Evolutionary conservation across 2,113 vertebrate genomes (phyloP), one percentile per base, ranked within the genome.

Genomic region (Notarius lentiginosus): DNA sequence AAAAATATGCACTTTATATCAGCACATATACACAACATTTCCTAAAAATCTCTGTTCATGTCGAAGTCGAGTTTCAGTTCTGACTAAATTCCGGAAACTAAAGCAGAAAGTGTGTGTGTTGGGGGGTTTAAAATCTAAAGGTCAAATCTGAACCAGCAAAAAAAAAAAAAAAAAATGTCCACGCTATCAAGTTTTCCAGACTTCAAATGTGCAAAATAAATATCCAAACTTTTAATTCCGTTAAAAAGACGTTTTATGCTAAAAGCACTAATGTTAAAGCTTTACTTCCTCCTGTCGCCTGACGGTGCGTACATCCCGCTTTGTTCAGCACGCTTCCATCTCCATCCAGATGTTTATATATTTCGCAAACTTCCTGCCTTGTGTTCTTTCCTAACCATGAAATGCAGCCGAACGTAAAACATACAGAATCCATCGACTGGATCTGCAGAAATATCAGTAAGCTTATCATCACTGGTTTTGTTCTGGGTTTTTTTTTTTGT

Each of bases 71-170:
- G n/a, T 58, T 80, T 60, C 51, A 55, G 49, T 27, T 55, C 41
- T 7, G 47, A 49, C 20, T 55, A 27, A 77, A 79, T 79, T 56
- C 53, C 15, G 7, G 27, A 30, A 34, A 79, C n/a, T 34, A 81
- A 83, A 72, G 47, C 49, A 79, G 41, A 41, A 41, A 41, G 41
- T 41, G 3, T 4, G 41, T 41, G 41, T 41, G 41, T 41, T 41
- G 41, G 41, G 41, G 4, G 41, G 41, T 41, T 41, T 41, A 41
- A 55, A 84, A 86, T 7, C 49, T 60, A 80, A 83, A 83, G 68
- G 79, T 82, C 79, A 86, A 75, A 34, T 22, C 27, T 30, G 61
- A 87, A 63, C 34, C 4, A 53, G 18, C 79, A 27, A 18, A n/a
- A 51, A 77, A 76, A 68, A 58, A 15, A 70, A n/a, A n/a, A 72